These are phyloP conservation scores for Molorchus minor DNA, from an alignment of 2,888 invertebrate genomes.

Conservation along the genomic window DNA sequence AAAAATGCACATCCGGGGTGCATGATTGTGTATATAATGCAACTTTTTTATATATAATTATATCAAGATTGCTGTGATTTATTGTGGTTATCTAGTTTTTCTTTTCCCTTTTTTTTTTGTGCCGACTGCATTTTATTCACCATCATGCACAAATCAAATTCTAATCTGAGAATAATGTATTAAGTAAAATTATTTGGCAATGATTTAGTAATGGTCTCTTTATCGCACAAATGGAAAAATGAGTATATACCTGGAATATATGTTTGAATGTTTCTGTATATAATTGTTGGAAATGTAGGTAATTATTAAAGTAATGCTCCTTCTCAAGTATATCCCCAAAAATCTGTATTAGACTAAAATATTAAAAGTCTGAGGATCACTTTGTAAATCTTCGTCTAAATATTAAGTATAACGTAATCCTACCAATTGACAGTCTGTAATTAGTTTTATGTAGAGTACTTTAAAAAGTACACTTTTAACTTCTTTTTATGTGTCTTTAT, in stretches of 20 bases:
- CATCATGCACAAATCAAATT: slow-evolving; percentile 2
- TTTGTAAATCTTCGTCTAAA: slow-evolving; percentile 31
- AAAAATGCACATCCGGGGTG: slow-evolving; percentile 15
- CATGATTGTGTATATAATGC: slow-evolving; percentile 27
- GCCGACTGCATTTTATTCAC: slow-evolving; percentile 18
- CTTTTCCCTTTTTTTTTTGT: too few relatives aligned
- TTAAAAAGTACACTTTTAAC: slow-evolving; percentile 18
- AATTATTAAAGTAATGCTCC: too few relatives aligned
- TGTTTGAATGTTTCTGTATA: too few relatives aligned
- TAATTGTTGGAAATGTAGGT: too few relatives aligned
- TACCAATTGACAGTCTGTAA: slow-evolving; percentile 21
- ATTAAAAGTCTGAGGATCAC: slow-evolving; percentile 27
- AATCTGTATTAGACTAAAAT: slow-evolving; percentile 15
- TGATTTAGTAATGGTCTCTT: too few relatives aligned
- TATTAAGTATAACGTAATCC: slow-evolving; percentile 24
- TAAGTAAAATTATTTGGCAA: too few relatives aligned
- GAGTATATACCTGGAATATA: too few relatives aligned
- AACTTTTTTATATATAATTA: slow-evolving; percentile 32
- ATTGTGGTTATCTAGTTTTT: slow-evolving; percentile 40
- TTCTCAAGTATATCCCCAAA: too few relatives aligned
- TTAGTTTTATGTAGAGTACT: slow-evolving; percentile 27
- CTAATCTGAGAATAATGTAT: too few relatives aligned
- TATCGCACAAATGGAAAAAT: too few relatives aligned
- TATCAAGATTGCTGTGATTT: slow-evolving; percentile 50
- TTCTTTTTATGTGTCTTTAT: slow-evolving; percentile 10